Conservation (phyloP, 2,888 invertebrate genomes). For the Empis livida region DNA sequence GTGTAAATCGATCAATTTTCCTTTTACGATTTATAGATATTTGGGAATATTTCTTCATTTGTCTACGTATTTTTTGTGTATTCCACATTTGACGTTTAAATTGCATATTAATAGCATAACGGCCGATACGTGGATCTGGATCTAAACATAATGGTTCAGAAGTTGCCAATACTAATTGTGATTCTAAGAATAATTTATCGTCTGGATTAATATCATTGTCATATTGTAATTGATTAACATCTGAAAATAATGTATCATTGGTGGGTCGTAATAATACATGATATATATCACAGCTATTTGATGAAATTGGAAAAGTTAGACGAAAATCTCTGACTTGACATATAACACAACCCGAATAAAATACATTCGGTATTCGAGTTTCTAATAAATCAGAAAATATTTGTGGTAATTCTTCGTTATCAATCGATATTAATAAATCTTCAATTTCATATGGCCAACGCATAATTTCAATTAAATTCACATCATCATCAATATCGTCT, state of each 20-base stretch:
- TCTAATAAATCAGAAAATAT: constrained; percentile 74
- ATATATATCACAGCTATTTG: constrained; percentile 63
- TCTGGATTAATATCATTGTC: constrained; percentile 24
- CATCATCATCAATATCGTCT: constrained; percentile 32
- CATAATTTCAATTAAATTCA: constrained; percentile 60
- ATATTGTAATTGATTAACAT: constrained; percentile 32
- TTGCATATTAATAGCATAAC: constrained; percentile 53
- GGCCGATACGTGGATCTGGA: constrained; percentile 69
- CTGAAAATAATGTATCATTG: constrained; percentile 54
- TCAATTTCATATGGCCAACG: constrained; percentile 84
- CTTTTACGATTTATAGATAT: constrained; percentile 73
- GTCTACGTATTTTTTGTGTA: constrained; percentile 57
- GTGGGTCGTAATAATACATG: constrained; percentile 80
- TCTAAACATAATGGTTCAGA: constrained; percentile 81
- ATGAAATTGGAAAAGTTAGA: constrained; percentile 61
- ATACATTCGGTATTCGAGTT: constrained; percentile 68
- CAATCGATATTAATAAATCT: constrained; percentile 72
- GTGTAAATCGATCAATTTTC: constrained; percentile 73
- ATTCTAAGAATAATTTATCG: constrained; percentile 44
- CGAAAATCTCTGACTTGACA: constrained; percentile 83
- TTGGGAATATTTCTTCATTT: constrained; percentile 68
- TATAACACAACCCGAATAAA: constrained; percentile 85
- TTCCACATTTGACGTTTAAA: constrained; percentile 61
- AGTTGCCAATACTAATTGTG: constrained; percentile 72
- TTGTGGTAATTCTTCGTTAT: constrained; percentile 82